Evolutionary conservation across 2,113 vertebrate species (phyloP).

Genomic region (Ameiurus melas): DNA sequence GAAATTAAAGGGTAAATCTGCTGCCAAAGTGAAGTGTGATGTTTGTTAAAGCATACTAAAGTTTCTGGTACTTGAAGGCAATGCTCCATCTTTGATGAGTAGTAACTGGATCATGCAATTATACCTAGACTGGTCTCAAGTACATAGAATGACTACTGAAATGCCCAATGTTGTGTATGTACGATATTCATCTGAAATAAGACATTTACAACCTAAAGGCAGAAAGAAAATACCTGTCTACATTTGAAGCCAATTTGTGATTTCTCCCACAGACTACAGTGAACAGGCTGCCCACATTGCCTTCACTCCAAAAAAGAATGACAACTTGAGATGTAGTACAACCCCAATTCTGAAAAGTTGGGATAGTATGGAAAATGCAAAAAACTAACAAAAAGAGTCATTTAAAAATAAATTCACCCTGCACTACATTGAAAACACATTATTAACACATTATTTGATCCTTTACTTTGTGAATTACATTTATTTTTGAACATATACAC

Average conservation of each 20-base stretch:
- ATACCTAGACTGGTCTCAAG: neutral
- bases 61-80: conserved; percentile 3
- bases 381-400: no score
- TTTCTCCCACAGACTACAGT: conserved; percentile 5
- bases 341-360: no score
- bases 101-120: conserved; percentile 29
- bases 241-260: conserved; percentile 9
- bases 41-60: neutral
- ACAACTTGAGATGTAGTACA: neutral
- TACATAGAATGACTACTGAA: neutral
- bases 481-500: no score
- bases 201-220: neutral
- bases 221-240: neutral
- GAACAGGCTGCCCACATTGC: conserved; percentile 29
- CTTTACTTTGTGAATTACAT: no score
- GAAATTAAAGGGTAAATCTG: neutral
- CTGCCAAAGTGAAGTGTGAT: neutral
- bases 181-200: neutral
- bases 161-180: neutral
- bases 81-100: conserved; percentile 12
- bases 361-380: no score
- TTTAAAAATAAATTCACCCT: no score
- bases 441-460: no score
- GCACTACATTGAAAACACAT: no score
- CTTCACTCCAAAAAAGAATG: conserved; percentile 7